Base-by-base conservation (phyloP, 2,113 vertebrate genomes). In the Benitochromis conjunctus region DNA sequence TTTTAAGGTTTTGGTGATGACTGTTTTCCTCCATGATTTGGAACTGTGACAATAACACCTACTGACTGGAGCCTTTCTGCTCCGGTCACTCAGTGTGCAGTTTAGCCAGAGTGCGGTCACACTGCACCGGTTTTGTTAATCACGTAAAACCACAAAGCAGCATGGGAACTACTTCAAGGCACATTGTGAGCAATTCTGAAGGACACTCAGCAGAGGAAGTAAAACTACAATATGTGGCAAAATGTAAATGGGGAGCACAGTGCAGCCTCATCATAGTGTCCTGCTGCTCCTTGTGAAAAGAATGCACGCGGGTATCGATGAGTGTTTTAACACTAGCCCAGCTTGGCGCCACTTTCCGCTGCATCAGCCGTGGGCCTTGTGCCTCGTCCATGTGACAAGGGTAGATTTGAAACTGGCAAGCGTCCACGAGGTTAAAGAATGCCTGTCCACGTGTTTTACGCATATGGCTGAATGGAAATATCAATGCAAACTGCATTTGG, bases 361-460 rank as follows among this genome's bases (percentile, higher is more conserved):
- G 92, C 88, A 93, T 92, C 92, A 91, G 94, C 91, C 31, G 12
- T 77, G 78, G 66, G 90, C 85, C 38, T 48, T 26, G 64, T 86
- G 90, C 77, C 80, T 85, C 43, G 11, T 8, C 86, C 88, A 74
- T 88, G 91, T 93, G 92, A 93, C 92, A 64, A 21, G 14, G 83
- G 66, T 43, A 58, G 86, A 86, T 89, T 62, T 53, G 78, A 87
- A 87, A 82, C 87, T 92, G 90, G 88, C 86, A 41, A n/a, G 7
- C 3, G 3, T 84, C 90, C 86, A 88, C 2, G 7, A 76, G 66
- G 64, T 91, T 74, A 90, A 89, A 90, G 51, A 34, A 74, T 11
- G 62, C 19, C 46, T 77, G 74, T 48, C 12, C 53, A 46, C 19
- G 1, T 82, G 83, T 74, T 38, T 74, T 38, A 46, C 54, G 54